Conservation (phyloP, 2,113 vertebrate species). For the Gopherus evgoodei region DNA sequence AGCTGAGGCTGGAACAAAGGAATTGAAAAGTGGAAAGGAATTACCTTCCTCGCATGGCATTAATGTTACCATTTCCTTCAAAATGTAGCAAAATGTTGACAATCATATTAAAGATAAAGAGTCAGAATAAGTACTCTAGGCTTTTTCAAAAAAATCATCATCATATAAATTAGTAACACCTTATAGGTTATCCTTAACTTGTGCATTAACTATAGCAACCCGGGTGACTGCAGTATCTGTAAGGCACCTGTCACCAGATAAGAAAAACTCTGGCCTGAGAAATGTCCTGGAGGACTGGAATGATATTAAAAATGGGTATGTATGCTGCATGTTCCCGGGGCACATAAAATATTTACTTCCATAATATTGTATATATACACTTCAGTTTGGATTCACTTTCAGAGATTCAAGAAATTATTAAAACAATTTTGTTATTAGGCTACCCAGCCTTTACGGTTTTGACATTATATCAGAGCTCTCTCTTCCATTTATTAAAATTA, state of each 20-base stretch:
- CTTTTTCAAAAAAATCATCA: conserved; percentile 39
- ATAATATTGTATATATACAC: not conserved
- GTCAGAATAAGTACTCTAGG: conserved; percentile 21
- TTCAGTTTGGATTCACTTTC: not conserved
- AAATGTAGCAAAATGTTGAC: conserved; percentile 30
- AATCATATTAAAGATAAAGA: conserved; percentile 38
- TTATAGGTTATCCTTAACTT: conserved; percentile 48
- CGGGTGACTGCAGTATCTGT: conserved; percentile 35
- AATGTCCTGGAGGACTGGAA: not conserved
- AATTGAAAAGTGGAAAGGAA: conserved; percentile 44
- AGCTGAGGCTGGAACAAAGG: conserved; percentile 14
- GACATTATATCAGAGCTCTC: not conserved
- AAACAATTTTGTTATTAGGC: not conserved
- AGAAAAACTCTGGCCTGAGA: conserved; percentile 39
- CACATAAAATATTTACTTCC: not conserved
- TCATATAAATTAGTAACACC: conserved; percentile 40
- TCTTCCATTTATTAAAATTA: not conserved
- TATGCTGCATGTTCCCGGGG: not conserved
- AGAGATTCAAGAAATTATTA: not conserved
- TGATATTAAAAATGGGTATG: not conserved
- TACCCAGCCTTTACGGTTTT: not conserved
- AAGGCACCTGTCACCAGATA: conserved; percentile 35
- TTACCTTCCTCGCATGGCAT: conserved; percentile 42
- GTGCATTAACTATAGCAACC: conserved; percentile 40
- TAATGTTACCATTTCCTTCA: conserved; percentile 35